Evolutionary conservation across 2,797 vertebrate genomes (phyloP), one percentile per base, ranked within the genome.

Genomic region (Microctenopoma lineatum): DNA sequence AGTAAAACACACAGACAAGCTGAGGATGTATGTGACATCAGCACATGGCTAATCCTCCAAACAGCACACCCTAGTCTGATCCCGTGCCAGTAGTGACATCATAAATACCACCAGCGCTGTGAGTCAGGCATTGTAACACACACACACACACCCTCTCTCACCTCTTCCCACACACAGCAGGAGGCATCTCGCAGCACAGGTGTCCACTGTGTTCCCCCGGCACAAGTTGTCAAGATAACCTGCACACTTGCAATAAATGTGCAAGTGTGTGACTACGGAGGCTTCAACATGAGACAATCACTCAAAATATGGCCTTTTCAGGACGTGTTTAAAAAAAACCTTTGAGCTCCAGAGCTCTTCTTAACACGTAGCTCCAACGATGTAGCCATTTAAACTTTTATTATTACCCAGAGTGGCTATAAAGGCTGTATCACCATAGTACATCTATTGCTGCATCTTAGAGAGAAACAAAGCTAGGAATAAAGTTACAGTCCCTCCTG

Each of bases 51-150:
- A 41, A 68, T 69, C 75, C 77, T 73, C 77, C 56, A 70, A 82
- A 70, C 70, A 71, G 70, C 78, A 80, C 66, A 80, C 69, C 84
- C 66, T 48, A 59, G 72, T 18, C 67, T 77, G 72, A 86, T 71
- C 84, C 52, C 36, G 13, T 75, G 83, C 82, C 82, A 87, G 84
- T 41, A 48, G 76, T 89, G 85, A 90, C 87, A 90, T 91, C 86
- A 90, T 85, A 74, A 79, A 74, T 73, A 83, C 73, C 85, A 75
- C 60, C 76, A 79, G 77, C 34, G 59, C 61, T 54, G 68, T 84
- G 89, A 90, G 80, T 92, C 86, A 87, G 75, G 58, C 64, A 47
- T 55, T 27, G 51, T 39, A 46, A 36, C 50, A 15, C 67, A 53
- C 50, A 45, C 62, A 61, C 73, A 50, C 46, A 32, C 29, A 34